Percentiles rank a stretch among this genome's conserved stretches.
Conservation (phyloP, 2,797 vertebrate genomes). For the Botia kubotai region DNA sequence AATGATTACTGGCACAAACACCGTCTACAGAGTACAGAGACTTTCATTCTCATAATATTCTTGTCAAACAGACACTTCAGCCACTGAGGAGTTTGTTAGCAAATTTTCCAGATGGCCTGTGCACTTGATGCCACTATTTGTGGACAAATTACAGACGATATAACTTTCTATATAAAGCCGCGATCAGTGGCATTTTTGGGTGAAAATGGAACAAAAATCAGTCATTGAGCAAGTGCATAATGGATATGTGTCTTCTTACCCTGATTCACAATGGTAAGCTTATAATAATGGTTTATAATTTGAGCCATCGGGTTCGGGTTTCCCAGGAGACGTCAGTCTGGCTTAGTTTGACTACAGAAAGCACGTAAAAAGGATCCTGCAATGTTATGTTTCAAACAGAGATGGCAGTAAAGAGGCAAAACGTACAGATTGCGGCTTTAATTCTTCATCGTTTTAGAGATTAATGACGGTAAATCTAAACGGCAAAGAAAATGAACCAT, state of each 20-base stretch:
- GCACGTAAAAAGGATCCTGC: too few relatives aligned
- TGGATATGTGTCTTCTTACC: too few relatives aligned
- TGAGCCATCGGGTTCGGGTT: too few relatives aligned
- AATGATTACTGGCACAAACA: constrained; percentile 29
- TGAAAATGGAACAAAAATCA: too few relatives aligned
- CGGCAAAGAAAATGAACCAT: background rate
- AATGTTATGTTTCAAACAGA: too few relatives aligned
- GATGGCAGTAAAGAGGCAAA: too few relatives aligned
- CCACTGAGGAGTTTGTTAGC: background rate
- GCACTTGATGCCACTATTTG: background rate
- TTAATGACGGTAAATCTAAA: background rate
- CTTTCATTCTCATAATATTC: constrained; percentile 36
- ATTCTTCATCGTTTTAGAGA: background rate
- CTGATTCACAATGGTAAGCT: too few relatives aligned
- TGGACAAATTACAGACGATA: background rate
- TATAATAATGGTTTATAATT: too few relatives aligned
- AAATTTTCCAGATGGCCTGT: constrained; percentile 2
- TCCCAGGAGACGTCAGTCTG: too few relatives aligned
- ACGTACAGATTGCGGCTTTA: background rate
- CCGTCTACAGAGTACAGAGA: background rate
- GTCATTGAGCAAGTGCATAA: too few relatives aligned
- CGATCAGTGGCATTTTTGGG: too few relatives aligned
- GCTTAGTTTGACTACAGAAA: too few relatives aligned
- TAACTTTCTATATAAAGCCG: background rate
- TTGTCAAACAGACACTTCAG: background rate